A percentile compares a stretch with the other conserved stretches of the same genome.
Evolutionary conservation across 2,888 invertebrate genomes (phyloP).

Genomic region (Hetaerina titia): DNA sequence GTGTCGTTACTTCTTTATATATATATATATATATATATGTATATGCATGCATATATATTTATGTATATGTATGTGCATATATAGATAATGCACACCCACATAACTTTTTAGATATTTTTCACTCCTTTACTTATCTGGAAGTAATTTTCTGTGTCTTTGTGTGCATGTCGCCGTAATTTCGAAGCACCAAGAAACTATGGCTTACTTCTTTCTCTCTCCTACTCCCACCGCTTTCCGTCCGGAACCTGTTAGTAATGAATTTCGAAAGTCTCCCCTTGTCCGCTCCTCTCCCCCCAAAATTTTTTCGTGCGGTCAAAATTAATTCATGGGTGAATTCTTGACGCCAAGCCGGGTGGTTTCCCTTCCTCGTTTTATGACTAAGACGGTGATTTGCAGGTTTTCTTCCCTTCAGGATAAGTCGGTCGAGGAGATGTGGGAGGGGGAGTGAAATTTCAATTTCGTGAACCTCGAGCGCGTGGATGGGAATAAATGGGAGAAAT

Average conservation of each 20-base stretch:
- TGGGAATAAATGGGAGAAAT: background rate
- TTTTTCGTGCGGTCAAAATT: background rate
- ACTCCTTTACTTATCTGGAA: no score
- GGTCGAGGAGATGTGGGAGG: background rate
- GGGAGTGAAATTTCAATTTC: background rate
- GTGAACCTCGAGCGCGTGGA: background rate
- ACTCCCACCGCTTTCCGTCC: background rate
- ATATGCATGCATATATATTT: no score
- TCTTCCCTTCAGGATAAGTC: background rate
- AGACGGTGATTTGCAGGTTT: conserved; percentile 5
- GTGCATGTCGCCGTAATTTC: no score
- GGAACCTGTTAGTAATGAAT: background rate
- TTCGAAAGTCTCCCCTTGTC: background rate
- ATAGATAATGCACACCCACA: no score
- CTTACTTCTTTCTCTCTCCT: background rate
- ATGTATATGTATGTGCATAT: no score
- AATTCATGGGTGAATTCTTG: background rate
- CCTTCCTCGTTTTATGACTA: background rate
- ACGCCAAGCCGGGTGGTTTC: background rate
- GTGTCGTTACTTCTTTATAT: background rate
- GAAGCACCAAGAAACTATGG: no score
- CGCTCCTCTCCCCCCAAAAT: background rate
- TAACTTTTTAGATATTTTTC: no score
- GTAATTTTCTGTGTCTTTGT: no score
- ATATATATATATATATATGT: no score